Evolutionary conservation across 2,113 vertebrate species (phyloP), one percentile per base, ranked within the genome.

Genomic region (Callopanchax toddi): DNA sequence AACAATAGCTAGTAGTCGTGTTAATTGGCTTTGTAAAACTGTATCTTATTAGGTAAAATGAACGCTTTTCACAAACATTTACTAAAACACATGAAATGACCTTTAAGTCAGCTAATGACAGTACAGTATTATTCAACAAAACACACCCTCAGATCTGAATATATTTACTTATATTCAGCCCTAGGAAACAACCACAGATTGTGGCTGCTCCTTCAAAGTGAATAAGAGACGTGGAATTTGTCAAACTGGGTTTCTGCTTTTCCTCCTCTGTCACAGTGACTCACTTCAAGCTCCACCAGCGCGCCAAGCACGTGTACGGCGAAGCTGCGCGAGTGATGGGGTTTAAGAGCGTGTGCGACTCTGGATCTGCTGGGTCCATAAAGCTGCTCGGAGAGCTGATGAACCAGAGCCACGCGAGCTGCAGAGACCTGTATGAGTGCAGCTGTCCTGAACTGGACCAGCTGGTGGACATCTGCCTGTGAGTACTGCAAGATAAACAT

Each of bases 391-490:
- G 97, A 42, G 93, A 95, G 36, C 83, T 99, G 60, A 98, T 99
- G 97, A 96, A 94, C 87, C 93, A 93, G 89, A 99, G 97, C 89
- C 93, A 98, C 18, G 70, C 81, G 46, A 99, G 97, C 93, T 99
- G 97, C 91, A 92, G 90, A 81, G 95, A 98, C 82, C 83, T 98
- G 85, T 98, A 95, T 0, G 95, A 99, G 65, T 98, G 96, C 91
- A 99, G 97, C 94, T 98, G 97, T 83, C 86, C 92, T 1, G 95
- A 98, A 62, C 91, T 99, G 87, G 95, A 99, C 89, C 93, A 92
- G 63, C 93, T 99, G 89, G 96, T 97, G 76, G 90, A 95, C 86
- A 93, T 94, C 89, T 99, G 96, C 78, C 92, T 93, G 97, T 99
- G 92, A 97, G 95, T 94, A 22, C 54, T 49, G 5, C 15, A 43